Conservation (phyloP, 1,140 invertebrate genomes). For the Araneus ventricosus region DNA sequence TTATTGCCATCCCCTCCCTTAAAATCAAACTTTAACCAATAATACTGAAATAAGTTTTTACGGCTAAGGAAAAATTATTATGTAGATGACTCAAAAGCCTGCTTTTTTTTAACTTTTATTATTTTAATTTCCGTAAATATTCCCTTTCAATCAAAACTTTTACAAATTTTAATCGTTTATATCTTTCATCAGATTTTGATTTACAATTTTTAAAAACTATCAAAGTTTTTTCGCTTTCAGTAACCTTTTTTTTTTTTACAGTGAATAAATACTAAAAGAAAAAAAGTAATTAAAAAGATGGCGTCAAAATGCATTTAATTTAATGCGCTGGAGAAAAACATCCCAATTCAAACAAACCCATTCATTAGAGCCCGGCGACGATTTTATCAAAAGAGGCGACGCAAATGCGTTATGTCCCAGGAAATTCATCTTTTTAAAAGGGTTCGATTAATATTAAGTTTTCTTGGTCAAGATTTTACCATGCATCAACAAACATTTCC, state of each 20-base stretch:
- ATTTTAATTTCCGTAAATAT: too few relatives aligned
- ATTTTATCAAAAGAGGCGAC: constrained; percentile 29
- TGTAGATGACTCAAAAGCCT: too few relatives aligned
- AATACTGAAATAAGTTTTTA: too few relatives aligned
- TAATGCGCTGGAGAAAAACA: not conserved
- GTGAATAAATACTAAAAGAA: not conserved
- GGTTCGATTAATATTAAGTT: constrained; percentile 66
- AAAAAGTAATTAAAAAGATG: not conserved
- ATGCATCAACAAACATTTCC: constrained; percentile 20
- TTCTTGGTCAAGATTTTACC: constrained; percentile 42
- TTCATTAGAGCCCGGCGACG: constrained; percentile 17
- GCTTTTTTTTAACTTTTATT: too few relatives aligned
- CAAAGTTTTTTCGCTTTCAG: too few relatives aligned
- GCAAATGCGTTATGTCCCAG: not conserved
- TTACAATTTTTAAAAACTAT: too few relatives aligned
- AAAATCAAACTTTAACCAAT: too few relatives aligned
- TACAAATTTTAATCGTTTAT: too few relatives aligned
- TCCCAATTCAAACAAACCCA: not conserved
- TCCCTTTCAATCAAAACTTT: too few relatives aligned
- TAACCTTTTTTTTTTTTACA: not conserved
- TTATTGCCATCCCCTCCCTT: too few relatives aligned
- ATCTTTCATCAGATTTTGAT: too few relatives aligned
- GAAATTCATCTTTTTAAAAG: constrained; percentile 72
- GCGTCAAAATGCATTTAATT: not conserved
- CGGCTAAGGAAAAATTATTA: too few relatives aligned